These are phyloP conservation scores for Andrena flavipes DNA, from an alignment of 2,888 invertebrate species.

Conservation along the genomic window DNA sequence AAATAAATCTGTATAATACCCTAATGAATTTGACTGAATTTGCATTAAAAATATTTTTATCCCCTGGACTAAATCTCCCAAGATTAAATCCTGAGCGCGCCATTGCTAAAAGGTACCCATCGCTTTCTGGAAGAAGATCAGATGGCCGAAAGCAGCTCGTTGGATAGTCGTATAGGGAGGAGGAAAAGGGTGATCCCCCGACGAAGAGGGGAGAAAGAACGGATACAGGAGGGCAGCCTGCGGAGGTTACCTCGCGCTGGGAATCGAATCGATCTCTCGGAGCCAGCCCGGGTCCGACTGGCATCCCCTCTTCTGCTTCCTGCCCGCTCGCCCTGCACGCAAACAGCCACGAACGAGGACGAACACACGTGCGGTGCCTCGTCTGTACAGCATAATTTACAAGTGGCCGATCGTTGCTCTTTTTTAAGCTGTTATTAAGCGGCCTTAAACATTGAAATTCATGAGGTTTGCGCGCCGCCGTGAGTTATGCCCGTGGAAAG, in stretches of 20 bases:
- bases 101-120: not conserved
- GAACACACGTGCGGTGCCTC: constrained; percentile 10
- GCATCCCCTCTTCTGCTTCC: constrained; percentile 28
- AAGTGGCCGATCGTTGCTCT: constrained; percentile 30
- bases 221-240: constrained; percentile 54
- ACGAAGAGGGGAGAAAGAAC: constrained; percentile 40
- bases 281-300: constrained; percentile 61
- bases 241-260: constrained; percentile 62
- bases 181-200: constrained; percentile 46
- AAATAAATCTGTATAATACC: no score
- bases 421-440: constrained; percentile 16
- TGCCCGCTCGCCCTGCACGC: constrained; percentile 6
- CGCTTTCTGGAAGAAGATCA: not conserved
- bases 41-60: no score
- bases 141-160: not conserved
- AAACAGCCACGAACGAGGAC: not conserved
- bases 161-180: not conserved
- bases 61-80: no score
- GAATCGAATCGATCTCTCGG: constrained; percentile 75
- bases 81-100: not conserved
- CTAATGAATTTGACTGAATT: no score
- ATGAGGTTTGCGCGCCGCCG: constrained; percentile 26
- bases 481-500: not conserved
- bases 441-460: constrained; percentile 33
- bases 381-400: constrained; percentile 29